Evolutionary conservation across 2,113 vertebrate genomes (phyloP).

Genomic region (Halcyon senegalensis): DNA sequence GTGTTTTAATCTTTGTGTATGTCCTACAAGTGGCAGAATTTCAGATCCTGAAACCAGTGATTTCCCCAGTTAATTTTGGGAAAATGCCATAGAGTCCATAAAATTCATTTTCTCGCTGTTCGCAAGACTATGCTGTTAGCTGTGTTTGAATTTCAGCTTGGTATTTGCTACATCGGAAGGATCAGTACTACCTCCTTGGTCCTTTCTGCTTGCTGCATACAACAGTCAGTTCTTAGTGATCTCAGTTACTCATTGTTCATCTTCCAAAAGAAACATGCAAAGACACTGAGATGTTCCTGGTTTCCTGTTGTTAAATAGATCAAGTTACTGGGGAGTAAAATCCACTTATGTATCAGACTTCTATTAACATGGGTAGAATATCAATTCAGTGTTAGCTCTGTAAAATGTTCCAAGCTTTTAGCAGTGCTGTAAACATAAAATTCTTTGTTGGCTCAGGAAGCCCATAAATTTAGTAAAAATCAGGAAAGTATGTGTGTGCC

Average conservation of each 20-base stretch:
- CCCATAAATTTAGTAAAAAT: slow-evolving; percentile 13
- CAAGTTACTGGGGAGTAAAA: background rate
- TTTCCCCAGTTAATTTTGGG: background rate
- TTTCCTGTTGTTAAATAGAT: background rate
- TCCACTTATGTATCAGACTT: background rate
- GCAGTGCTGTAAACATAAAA: slow-evolving; percentile 16
- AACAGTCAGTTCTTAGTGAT: background rate
- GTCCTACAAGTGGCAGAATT: background rate
- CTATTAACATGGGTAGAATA: slow-evolving; percentile 8
- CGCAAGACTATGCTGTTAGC: background rate
- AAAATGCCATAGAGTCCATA: background rate
- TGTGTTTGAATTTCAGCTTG: background rate
- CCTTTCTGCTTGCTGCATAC: background rate
- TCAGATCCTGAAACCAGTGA: background rate
- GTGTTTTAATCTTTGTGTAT: background rate
- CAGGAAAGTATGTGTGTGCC: background rate
- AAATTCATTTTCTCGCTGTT: background rate
- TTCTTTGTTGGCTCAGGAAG: background rate
- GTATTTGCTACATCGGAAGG: background rate
- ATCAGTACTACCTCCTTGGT: background rate
- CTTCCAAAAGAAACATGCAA: background rate
- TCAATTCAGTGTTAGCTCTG: background rate
- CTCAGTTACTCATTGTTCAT: background rate
- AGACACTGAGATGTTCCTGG: background rate
- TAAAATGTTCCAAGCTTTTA: slow-evolving; percentile 22